Conservation (phyloP, 2,888 invertebrate species). For the Leuctra nigra region DNA sequence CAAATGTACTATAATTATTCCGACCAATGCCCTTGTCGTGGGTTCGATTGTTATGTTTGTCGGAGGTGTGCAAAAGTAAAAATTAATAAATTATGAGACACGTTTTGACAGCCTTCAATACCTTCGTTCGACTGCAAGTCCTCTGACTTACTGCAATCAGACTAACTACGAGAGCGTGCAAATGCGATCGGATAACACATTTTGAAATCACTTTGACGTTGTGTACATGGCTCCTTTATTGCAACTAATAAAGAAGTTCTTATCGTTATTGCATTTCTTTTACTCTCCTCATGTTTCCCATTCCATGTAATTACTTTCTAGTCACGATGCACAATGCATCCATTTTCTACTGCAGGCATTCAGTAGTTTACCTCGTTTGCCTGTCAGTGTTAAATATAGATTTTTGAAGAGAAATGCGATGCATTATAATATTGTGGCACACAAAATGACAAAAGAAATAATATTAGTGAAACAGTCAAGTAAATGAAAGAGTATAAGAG, state of each 20-base stretch:
- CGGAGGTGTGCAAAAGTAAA: conserved; percentile 37
- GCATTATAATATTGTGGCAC: no score
- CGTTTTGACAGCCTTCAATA: conserved; percentile 45
- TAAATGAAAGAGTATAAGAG: no score
- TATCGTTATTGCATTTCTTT: conserved; percentile 45
- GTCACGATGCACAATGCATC: no score
- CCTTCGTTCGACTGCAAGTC: conserved; percentile 37
- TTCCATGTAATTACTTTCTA: background rate
- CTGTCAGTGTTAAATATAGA: no score
- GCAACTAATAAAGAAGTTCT: conserved; percentile 52
- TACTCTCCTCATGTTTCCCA: background rate
- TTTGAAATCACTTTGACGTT: conserved; percentile 27
- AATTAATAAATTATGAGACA: conserved; percentile 41
- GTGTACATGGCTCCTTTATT: conserved; percentile 38
- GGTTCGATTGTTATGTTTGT: conserved; percentile 39
- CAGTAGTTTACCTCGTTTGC: no score
- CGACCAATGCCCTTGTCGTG: conserved; percentile 26
- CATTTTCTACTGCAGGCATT: no score
- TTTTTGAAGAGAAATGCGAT: no score
- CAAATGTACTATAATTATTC: conserved; percentile 17
- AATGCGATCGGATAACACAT: conserved; percentile 26
- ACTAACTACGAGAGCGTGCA: conserved; percentile 30
- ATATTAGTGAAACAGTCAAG: no score
- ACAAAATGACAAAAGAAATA: no score
- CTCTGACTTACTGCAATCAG: conserved; percentile 32